Evolutionary conservation across 2,888 invertebrate species (phyloP).

Genomic region (Leptinotarsa peninsularis): DNA sequence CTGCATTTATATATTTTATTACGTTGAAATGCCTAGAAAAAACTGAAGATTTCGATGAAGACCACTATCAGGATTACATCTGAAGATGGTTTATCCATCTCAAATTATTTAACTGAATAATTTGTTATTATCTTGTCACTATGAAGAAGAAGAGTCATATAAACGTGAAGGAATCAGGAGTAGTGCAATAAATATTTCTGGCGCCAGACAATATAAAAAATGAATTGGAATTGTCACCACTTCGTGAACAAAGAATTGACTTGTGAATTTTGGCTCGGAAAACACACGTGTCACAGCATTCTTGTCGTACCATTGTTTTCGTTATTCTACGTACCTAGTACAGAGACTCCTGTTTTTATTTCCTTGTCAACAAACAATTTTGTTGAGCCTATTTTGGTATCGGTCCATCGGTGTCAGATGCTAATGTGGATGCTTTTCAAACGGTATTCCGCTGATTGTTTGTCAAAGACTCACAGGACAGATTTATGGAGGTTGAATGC

Average conservation of each 20-base stretch:
- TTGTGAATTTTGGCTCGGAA: neutral
- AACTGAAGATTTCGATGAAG: too few species aligned
- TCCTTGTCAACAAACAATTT: neutral
- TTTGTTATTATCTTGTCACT: too few species aligned
- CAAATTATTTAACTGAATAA: too few species aligned
- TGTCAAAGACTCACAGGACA: neutral
- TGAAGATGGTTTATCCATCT: too few species aligned
- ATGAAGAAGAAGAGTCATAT: too few species aligned
- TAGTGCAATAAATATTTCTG: neutral
- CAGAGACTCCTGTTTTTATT: neutral
- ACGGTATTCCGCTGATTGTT: neutral
- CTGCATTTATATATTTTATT: too few species aligned
- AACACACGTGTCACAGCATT: neutral
- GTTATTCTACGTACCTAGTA: neutral
- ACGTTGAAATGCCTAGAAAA: too few species aligned
- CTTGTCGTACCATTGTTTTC: neutral
- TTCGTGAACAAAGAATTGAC: neutral
- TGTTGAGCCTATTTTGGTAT: constrained; percentile 1
- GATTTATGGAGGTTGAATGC: constrained; percentile 8
- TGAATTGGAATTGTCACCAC: neutral
- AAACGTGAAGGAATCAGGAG: too few species aligned
- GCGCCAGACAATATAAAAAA: neutral
- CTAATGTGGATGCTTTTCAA: neutral
- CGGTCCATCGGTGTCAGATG: neutral
- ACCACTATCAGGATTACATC: too few species aligned